phyloP scores from a whole-genome alignment of 1,140 invertebrate genomes.

The Spodoptera litura region DNA sequence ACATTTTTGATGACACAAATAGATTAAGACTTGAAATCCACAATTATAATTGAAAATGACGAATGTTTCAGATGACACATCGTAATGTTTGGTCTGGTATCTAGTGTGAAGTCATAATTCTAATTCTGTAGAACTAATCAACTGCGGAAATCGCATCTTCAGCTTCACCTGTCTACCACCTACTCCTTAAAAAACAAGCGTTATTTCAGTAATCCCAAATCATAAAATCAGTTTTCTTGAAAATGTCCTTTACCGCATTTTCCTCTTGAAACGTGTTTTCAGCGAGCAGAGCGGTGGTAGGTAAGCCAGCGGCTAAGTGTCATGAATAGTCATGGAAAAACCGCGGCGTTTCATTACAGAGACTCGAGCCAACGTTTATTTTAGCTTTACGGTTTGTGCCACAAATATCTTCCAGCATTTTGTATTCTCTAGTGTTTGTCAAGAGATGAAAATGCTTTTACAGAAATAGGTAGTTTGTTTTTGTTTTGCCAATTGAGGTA shows the following conservation, averaged over 20 bases:
- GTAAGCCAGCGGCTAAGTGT: constrained; percentile 57
- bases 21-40: no score
- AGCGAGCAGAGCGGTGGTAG: constrained; percentile 43
- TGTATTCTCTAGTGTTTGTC: constrained; percentile 13
- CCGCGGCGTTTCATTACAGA: constrained; percentile 65
- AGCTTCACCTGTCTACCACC: no score
- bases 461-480: not conserved
- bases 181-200: not conserved
- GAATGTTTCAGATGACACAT: no score
- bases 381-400: constrained; percentile 20
- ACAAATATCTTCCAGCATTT: not conserved
- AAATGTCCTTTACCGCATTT: constrained; percentile 43
- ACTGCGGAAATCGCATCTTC: no score
- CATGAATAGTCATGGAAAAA: constrained; percentile 76
- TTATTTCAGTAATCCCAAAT: not conserved
- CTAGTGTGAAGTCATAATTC: no score
- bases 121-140: no score
- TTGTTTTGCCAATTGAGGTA: not conserved
- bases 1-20: no score
- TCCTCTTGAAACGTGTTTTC: constrained; percentile 32
- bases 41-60: no score
- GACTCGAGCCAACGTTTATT: constrained; percentile 32
- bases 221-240: not conserved
- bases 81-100: no score
- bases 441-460: not conserved